Evolutionary conservation across 2,888 invertebrate species (phyloP), one percentile per base, ranked within the genome.

Genomic region (Caenorhabditis japonica): DNA sequence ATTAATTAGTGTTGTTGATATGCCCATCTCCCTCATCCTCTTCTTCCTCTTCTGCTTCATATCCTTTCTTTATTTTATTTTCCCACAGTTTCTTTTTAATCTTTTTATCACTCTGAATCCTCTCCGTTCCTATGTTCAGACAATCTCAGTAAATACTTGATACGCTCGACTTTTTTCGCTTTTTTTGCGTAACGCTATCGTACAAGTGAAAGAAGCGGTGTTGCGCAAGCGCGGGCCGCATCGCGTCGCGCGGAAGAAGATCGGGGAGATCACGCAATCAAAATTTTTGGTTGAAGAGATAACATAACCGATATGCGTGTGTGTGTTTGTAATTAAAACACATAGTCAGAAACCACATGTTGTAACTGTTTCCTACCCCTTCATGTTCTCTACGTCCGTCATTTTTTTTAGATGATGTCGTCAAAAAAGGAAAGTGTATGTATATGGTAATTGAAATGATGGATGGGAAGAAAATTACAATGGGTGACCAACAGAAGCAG

Each of bases 381-480:
- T 13, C 38, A 47, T 33, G 7, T 15, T 33, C 15, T 10, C n/a
- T 13, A 34, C 41, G 34, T 19, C 23, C 21, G 5, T 36, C 38
- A n/a, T 10, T 10, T 5, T 12, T n/a, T n/a, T n/a, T n/a, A n/a
- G 33, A 17, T 21, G 23, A 30, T 21, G 44, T 25, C 8, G 27
- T 36, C 15, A 15, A 56, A 30, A 23, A 56, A 17, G 10, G 53
- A 56, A 43, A 43, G 58, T 58, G n/a, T n/a, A n/a, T n/a, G n/a
- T n/a, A n/a, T n/a, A 58, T 46, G 58, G 58, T 58, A 58, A 58
- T 58, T 44, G 36, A 46, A n/a, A n/a, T 46, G 58, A 38, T 56
- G 44, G 56, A 55, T 55, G 23, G 27, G n/a, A n/a, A n/a, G n/a
- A n/a, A n/a, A n/a, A n/a, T n/a, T n/a, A n/a, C 17, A 43, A 25